phyloP scores from a whole-genome alignment of 1,140 invertebrate species.

The Scaptomyza hsui region DNA sequence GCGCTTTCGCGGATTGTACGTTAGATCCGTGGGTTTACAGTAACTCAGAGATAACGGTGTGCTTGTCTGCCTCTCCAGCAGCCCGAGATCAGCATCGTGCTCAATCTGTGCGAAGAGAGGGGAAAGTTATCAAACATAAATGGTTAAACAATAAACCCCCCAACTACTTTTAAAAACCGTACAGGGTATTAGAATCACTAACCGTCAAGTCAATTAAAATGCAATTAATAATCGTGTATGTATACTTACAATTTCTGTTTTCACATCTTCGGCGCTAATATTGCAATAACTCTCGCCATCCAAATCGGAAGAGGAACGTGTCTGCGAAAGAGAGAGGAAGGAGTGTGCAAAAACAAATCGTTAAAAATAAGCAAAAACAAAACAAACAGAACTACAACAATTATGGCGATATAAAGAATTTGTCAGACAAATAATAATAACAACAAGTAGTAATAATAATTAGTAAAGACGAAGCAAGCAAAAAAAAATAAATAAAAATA shows the following conservation, averaged over 20 bases:
- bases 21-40: conserved; percentile 69
- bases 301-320: conserved; percentile 78
- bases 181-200: conserved; percentile 12
- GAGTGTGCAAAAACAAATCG: conserved; percentile 51
- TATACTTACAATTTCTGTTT: conserved; percentile 83
- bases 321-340: conserved; percentile 58
- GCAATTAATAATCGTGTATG: conserved; percentile 39
- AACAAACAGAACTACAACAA: conserved; percentile 34
- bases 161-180: neutral
- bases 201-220: conserved; percentile 52
- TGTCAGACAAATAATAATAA: conserved; percentile 72
- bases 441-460: conserved; percentile 46
- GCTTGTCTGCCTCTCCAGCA: conserved; percentile 73
- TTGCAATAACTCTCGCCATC: conserved; percentile 81
- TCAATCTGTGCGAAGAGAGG: conserved; percentile 58
- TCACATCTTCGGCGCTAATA: conserved; percentile 83
- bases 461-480: conserved; percentile 41
- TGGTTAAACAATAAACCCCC: no score
- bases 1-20: conserved; percentile 68
- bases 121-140: no score
- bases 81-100: conserved; percentile 68
- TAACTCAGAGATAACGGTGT: conserved; percentile 69
- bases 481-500: conserved; percentile 67
- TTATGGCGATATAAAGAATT: conserved; percentile 63
- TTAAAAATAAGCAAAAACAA: conserved; percentile 55